These are phyloP conservation scores for Tinea semifulvella DNA, from an alignment of 2,888 invertebrate species.

Conservation along the genomic window DNA sequence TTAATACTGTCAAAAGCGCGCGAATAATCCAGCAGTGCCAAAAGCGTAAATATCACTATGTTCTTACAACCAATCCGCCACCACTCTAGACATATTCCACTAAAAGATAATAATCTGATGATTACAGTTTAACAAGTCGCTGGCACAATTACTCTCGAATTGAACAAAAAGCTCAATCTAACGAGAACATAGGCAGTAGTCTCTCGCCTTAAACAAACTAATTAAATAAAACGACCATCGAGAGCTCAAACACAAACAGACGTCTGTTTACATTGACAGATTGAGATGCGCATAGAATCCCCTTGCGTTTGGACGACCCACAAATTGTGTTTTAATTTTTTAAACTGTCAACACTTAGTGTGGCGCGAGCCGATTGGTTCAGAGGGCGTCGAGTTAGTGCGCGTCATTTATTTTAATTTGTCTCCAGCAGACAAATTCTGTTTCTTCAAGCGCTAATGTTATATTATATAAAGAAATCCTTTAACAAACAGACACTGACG, in stretches of 20 bases:
- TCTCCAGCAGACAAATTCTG: too few species aligned
- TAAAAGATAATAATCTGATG: slow-evolving; percentile 2
- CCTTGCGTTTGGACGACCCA: slow-evolving; percentile 8
- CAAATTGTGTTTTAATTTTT: slow-evolving; percentile 16
- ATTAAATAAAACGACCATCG: slow-evolving; percentile 21
- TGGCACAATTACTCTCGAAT: slow-evolving; percentile 3
- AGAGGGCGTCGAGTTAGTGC: slow-evolving; percentile 12
- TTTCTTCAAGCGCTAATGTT: too few species aligned
- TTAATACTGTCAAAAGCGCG: too few species aligned
- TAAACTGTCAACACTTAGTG: slow-evolving; percentile 15
- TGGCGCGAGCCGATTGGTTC: slow-evolving; percentile 10
- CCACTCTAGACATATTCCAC: background rate
- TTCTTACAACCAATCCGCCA: background rate
- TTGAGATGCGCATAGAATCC: slow-evolving; percentile 12
- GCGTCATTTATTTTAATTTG: slow-evolving; percentile 16
- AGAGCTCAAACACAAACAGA: slow-evolving; percentile 15
- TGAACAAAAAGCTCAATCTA: slow-evolving; percentile 10
- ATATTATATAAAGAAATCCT: too few species aligned
- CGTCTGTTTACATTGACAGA: slow-evolving; percentile 15
- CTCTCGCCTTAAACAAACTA: slow-evolving; percentile 22
- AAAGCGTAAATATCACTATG: background rate
- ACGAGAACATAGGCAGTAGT: slow-evolving; percentile 18
- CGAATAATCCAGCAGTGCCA: too few species aligned
- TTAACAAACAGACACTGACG: too few species aligned
- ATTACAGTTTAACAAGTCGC: background rate